Percentiles rank a stretch among this genome's conserved stretches.
Evolutionary conservation across 2,113 vertebrate genomes (phyloP).

Genomic region (Poicephalus gulielmi): DNA sequence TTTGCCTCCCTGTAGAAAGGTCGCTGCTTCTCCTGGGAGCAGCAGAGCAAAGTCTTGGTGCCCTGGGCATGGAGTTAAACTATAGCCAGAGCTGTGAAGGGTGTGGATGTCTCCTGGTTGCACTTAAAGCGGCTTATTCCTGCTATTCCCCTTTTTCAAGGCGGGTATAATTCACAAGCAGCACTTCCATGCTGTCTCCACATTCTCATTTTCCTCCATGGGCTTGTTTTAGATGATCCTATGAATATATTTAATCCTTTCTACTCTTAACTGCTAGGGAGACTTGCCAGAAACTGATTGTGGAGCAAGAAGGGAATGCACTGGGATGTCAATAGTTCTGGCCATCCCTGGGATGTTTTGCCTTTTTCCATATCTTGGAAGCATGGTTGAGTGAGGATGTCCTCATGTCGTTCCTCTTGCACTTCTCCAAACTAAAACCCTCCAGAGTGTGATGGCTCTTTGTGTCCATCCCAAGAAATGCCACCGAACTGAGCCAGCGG

Average conservation of each 20-base stretch:
- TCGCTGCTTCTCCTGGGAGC: not conserved
- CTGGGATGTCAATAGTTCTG: not conserved
- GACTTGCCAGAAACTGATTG: not conserved
- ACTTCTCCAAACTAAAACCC: not conserved
- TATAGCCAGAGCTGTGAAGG: not conserved
- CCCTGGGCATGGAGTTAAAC: not conserved
- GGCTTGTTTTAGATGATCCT: not conserved
- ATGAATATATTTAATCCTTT: not conserved
- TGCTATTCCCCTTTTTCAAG: not conserved
- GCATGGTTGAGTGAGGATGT: not conserved
- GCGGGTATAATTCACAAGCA: not conserved
- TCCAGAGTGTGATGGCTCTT: not conserved
- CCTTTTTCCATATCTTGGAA: not conserved
- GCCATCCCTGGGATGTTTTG: not conserved
- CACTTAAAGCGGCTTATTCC: not conserved
- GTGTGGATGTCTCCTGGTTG: not conserved
- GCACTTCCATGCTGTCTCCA: not conserved
- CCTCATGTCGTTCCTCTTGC: not conserved
- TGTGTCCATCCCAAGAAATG: not conserved
- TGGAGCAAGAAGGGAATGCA: not conserved
- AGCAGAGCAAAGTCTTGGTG: not conserved
- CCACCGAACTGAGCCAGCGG: accelerated
- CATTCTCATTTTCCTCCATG: not conserved
- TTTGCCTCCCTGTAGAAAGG: not conserved
- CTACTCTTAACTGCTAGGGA: not conserved